Conservation (phyloP, 2,888 invertebrate species). For the Lathronympha strigana region DNA sequence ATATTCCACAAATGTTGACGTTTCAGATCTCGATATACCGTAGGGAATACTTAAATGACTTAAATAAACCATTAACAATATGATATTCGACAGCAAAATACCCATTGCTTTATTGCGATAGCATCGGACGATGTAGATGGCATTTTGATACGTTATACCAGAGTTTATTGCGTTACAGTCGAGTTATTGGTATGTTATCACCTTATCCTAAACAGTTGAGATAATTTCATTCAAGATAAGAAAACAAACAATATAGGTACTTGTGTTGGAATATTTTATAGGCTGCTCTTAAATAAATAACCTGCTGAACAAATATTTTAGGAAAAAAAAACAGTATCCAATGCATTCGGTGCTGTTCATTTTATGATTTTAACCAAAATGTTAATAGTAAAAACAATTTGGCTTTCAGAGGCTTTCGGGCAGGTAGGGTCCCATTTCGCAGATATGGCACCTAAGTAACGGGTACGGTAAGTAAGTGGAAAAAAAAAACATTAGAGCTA, state of each 20-base stretch:
- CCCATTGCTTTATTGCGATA: slow-evolving; percentile 18
- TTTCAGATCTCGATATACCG: slow-evolving; percentile 9
- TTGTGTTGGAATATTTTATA: not conserved
- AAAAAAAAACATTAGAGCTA: not conserved
- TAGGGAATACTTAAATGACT: too few species aligned
- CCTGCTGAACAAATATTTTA: too few species aligned
- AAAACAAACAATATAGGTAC: slow-evolving; percentile 21
- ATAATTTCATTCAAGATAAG: slow-evolving; percentile 36
- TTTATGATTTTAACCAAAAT: too few species aligned
- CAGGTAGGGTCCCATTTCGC: too few species aligned
- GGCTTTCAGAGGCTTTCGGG: not conserved
- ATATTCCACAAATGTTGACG: not conserved
- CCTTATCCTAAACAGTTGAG: slow-evolving; percentile 37
- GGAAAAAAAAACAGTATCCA: too few species aligned
- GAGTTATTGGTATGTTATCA: slow-evolving; percentile 37
- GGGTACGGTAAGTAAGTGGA: not conserved
- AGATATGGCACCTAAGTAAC: too few species aligned
- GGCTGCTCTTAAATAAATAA: not conserved
- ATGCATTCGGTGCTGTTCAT: not conserved
- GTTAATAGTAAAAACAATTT: too few species aligned
- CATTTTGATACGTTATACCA: slow-evolving; percentile 27
- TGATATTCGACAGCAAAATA: slow-evolving; percentile 27
- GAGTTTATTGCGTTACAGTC: slow-evolving; percentile 30
- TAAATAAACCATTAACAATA: slow-evolving; percentile 29
- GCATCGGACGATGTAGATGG: slow-evolving; percentile 18